Evolutionary conservation across 2,888 invertebrate species (phyloP), one percentile per base, ranked within the genome.

Genomic region (Ichneumoninae sp.): DNA sequence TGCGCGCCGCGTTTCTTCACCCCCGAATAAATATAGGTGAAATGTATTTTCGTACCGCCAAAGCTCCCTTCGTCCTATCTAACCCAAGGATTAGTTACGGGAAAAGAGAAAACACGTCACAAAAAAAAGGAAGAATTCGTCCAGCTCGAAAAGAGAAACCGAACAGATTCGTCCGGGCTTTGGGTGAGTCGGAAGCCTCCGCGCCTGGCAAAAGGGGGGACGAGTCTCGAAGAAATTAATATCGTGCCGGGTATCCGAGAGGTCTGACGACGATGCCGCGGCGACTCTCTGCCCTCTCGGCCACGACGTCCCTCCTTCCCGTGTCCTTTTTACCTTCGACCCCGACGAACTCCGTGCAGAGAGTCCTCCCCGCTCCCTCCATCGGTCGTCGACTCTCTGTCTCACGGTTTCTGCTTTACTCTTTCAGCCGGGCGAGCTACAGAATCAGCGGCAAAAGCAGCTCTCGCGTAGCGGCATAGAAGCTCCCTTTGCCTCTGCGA

Each of bases 371-470:
- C 75, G 68, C 69, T 16, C 44, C 80, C 30, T 22, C 70, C 62
- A 66, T 30, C 60, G 50, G 66, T 65, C 83, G 87, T 82, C 88
- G 16, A 66, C 69, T 76, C 80, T 80, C 65, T 62, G 44, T 81
- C 84, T 89, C 84, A 77, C 85, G 83, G 44, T 72, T 66, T 70
- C 72, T 44, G 33, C 36, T 85, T 86, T 86, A 75, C 86, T 86
- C 87, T 74, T 81, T 82, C 83, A 84, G 78, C 80, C 79, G 81
- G 76, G 75, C 89, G 22, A 88, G 90, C 89, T 90, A 91, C 90
- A 68, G 71, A 72, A 82, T 79, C 75, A 82, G 75, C 71, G 40
- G 71, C 71, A 54, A 80, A 80, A 72, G 66, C 70, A 57, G 47
- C 70, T 70, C 65, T 57, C 40, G 30, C 26, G 30, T 57, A 57